These are phyloP conservation scores for Amblyteles armatorius DNA, from an alignment of 2,888 invertebrate species.

Conservation along the genomic window DNA sequence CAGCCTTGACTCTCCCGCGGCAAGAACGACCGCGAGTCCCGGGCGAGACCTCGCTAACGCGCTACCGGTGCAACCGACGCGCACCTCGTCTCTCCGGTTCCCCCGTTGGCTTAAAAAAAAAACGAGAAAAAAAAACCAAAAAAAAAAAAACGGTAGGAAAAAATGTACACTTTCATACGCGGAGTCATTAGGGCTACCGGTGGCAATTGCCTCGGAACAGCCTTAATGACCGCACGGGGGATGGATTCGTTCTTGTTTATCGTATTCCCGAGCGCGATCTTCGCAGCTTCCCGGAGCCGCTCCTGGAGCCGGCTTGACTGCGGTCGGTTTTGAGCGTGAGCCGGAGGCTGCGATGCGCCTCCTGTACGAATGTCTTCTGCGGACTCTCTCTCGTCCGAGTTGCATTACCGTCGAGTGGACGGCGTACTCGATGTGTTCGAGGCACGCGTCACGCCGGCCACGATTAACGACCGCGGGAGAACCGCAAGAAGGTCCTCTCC, in stretches of 20 bases:
- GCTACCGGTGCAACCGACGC: conserved; percentile 5
- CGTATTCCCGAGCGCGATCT: conserved; percentile 29
- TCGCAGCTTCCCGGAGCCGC: conserved; percentile 17
- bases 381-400: not conserved
- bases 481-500: not conserved
- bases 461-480: conserved; percentile 5
- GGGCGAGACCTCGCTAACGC: conserved; percentile 53
- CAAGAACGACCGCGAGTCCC: conserved; percentile 2
- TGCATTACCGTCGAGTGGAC: not conserved
- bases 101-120: not conserved
- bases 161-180: conserved; percentile 59
- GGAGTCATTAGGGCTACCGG: conserved; percentile 63
- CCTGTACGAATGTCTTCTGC: not conserved
- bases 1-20: conserved; percentile 33
- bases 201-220: conserved; percentile 24
- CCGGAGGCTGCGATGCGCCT: not conserved
- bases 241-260: conserved; percentile 19
- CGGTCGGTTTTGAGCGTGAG: not conserved
- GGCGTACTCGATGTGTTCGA: not conserved
- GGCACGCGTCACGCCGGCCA: conserved; percentile 6
- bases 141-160: not conserved
- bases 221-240: conserved; percentile 50
- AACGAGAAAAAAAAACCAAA: not conserved
- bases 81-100: not conserved
- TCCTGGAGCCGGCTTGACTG: not conserved